Conservation (phyloP, 2,888 invertebrate species). For the Agelastica alni region DNA sequence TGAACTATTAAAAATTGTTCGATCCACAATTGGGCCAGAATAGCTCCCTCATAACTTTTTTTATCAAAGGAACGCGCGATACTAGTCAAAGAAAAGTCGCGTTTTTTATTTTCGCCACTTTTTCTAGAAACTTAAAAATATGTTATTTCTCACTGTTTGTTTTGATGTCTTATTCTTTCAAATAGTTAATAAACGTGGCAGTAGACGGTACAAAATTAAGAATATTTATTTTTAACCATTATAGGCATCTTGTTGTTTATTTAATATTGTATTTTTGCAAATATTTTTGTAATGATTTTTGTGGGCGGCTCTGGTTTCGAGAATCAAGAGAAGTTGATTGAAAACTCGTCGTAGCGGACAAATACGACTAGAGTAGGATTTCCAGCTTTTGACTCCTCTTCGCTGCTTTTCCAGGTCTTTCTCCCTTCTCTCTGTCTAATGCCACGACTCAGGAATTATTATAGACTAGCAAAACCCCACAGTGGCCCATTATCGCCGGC, state of each 20-base stretch:
- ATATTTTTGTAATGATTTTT: constrained; percentile 32
- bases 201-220: too few relatives aligned
- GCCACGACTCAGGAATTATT: constrained; percentile 31
- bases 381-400: constrained; percentile 34
- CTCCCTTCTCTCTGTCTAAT: constrained; percentile 25
- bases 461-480: constrained; percentile 26
- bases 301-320: constrained; percentile 46
- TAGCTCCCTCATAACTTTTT: too few relatives aligned
- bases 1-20: too few relatives aligned
- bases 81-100: too few relatives aligned
- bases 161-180: too few relatives aligned
- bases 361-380: constrained; percentile 54
- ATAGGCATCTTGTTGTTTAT: background rate
- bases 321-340: constrained; percentile 56
- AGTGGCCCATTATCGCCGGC: constrained; percentile 10
- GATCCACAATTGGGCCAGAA: too few relatives aligned
- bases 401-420: constrained; percentile 21
- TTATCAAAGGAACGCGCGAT: too few relatives aligned
- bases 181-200: too few relatives aligned
- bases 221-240: too few relatives aligned
- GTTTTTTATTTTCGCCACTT: too few relatives aligned
- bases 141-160: background rate
- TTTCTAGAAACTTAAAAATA: too few relatives aligned
- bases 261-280: background rate
- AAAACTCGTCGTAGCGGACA: constrained; percentile 55